Evolutionary conservation across 53 echinoderm and acorn worm species (phyloP), one percentile per base, ranked within the genome.

Genomic region (Holothuria scabra): DNA sequence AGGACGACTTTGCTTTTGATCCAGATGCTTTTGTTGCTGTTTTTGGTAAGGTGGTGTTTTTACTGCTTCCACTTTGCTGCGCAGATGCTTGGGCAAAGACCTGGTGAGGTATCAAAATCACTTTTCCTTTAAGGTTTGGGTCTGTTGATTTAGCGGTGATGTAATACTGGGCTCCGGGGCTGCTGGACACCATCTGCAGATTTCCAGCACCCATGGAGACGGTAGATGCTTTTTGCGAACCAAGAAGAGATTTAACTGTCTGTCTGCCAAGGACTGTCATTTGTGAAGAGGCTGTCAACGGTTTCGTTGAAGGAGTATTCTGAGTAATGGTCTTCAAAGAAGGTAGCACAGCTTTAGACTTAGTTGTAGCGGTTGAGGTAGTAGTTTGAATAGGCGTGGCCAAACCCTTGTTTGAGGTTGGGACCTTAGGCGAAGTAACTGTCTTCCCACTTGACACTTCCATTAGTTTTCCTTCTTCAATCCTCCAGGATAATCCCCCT

Each of bases 91-190:
- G 92, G 38, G 89, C 87, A 84, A 97, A 92, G 16, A 93, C 97
- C 83, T 97, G 97, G 56, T 97, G 97, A 0, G 97, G 97, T 23
- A 97, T 97, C 28, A 97, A 87, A 12, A 97, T 97, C 23, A 97
- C 92, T 63, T 97, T 97, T 29, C 97, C 97, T 79, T 97, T 94
- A 11, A 97, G 88, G 78, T 97, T 97, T 71, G 94, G 94, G 65
- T 97, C 97, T 13, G 97, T 91, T 59, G 97, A 97, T 59, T 94
- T 97, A 23, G 97, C 97, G 0, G 97, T 93, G 70, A 97, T 92
- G 74, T 93, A 97, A 82, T 97, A 97, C 63, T 97, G 97, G 46
- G 97, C 94, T 58, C 97, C 97, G 5, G 95, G 87, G 46, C 38
- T 87, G 72, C 67, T 82, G 65, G 85, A 67, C 35, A 63, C 79